Base-by-base conservation (phyloP, 2,113 vertebrate species). In the Apodemus sylvaticus region DNA sequence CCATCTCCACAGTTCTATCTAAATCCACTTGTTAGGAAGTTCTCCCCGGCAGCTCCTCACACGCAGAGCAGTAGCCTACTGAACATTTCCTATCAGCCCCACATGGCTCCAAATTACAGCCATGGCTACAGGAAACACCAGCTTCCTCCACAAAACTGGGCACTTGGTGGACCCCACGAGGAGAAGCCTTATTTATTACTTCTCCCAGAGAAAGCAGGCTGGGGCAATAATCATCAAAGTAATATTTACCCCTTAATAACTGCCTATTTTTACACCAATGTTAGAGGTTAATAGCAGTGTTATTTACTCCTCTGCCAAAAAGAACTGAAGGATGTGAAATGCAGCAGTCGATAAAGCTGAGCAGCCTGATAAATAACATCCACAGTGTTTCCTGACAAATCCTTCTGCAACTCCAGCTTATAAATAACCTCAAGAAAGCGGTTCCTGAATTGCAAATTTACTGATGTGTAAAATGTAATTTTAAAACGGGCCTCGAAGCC, bases 381-480 rank as follows among this genome's bases (percentile, higher is more conserved):
- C 98, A 96, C 98, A 98, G 98, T 98, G 98, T 98, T 98, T 97
- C 97, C 98, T 98, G 98, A 98, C 98, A 99, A 98, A 98, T 99
- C 97, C 98, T 99, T 98, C 98, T 98, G 98, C 97, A 98, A 97
- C 96, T 96, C 24, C 0, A 94, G 95, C 96, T 96, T 98, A 99
- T 99, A 99, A 99, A 99, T 99, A 99, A 99, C 97, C 97, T 98
- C 97, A 98, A 98, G 98, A 98, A 99, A 98, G 98, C 96, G 97
- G 96, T 97, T 98, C 93, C 97, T 98, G 98, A 98, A 98, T 99
- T 99, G 98, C 98, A 98, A 98, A 98, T 98, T 98, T 99, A 98
- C 98, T 98, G 98, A 98, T 98, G 98, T 98, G 98, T 99, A 98
- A 98, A 98, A 99, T 98, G 98, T 97, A 98, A 99, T 99, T 99